Conservation (phyloP, 2,113 vertebrate genomes). For the Austrofundulus limnaeus region DNA sequence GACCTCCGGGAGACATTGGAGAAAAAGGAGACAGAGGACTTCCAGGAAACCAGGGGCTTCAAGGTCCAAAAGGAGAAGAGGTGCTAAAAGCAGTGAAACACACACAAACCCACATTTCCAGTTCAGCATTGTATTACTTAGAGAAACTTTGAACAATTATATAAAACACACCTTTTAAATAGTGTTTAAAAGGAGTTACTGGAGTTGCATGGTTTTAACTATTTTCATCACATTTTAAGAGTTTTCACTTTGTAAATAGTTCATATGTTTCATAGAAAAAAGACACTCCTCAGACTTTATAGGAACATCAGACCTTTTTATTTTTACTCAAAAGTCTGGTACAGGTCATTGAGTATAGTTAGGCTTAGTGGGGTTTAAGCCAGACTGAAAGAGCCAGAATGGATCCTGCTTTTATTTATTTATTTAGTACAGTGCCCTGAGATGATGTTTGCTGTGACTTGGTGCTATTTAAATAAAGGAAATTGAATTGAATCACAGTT, state of each 20-base stretch:
- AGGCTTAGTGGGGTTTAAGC: too few relatives aligned
- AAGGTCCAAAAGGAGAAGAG: constrained; percentile 93
- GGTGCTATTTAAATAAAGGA: too few relatives aligned
- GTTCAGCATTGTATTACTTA: background rate
- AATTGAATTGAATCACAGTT: too few relatives aligned
- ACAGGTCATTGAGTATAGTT: too few relatives aligned
- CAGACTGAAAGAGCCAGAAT: background rate
- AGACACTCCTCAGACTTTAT: too few relatives aligned
- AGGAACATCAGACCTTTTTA: too few relatives aligned
- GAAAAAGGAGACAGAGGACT: constrained; percentile 96
- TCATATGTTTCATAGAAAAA: too few relatives aligned
- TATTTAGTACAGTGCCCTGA: too few relatives aligned
- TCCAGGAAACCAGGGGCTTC: constrained; percentile 89
- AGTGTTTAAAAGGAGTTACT: background rate
- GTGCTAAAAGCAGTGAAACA: constrained; percentile 63
- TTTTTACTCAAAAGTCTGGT: too few relatives aligned
- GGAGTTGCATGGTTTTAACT: too few relatives aligned
- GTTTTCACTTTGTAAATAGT: background rate
- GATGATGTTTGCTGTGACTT: too few relatives aligned
- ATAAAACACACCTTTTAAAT: background rate
- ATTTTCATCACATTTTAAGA: background rate
- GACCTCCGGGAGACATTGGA: constrained; percentile 92
- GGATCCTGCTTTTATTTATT: background rate
- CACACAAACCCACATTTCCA: background rate
- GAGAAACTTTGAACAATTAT: background rate